Evolutionary conservation across 1,140 invertebrate species (phyloP).

Genomic region (Micrasema minimum): DNA sequence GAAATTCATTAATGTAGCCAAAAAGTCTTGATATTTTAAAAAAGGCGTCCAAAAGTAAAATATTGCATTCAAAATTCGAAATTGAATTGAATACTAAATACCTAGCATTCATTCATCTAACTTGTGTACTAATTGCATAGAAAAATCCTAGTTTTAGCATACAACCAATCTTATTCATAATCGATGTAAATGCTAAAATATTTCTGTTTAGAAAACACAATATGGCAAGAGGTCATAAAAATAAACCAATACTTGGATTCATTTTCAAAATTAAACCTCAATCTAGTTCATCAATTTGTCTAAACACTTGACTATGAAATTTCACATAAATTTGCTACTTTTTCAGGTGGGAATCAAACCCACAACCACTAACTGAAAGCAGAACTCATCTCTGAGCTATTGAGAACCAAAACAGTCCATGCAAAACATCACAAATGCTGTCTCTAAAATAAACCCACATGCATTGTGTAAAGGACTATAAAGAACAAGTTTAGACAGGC

Average conservation of each 20-base stretch:
- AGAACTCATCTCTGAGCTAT: not conserved
- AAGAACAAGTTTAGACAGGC: conserved; percentile 3
- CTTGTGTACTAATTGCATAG: too few relatives aligned
- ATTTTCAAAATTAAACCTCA: not conserved
- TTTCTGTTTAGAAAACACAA: not conserved
- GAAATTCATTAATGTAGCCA: too few relatives aligned
- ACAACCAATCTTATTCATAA: too few relatives aligned
- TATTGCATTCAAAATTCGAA: too few relatives aligned
- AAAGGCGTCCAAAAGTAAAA: too few relatives aligned
- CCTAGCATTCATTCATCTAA: too few relatives aligned
- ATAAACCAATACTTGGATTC: not conserved
- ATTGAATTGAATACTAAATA: too few relatives aligned
- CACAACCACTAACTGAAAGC: not conserved
- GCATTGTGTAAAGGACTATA: not conserved
- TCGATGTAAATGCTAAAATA: too few relatives aligned
- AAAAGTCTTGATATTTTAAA: too few relatives aligned
- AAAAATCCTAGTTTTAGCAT: too few relatives aligned
- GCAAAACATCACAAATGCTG: not conserved
- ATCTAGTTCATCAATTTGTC: not conserved
- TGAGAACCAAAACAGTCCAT: not conserved
- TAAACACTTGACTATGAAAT: not conserved
- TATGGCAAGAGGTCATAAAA: conserved; percentile 12
- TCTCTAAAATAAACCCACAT: not conserved
- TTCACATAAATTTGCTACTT: not conserved
- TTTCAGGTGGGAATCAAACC: not conserved